Base-by-base conservation (phyloP, 2,797 vertebrate species). In the Lithobates sylvaticus region DNA sequence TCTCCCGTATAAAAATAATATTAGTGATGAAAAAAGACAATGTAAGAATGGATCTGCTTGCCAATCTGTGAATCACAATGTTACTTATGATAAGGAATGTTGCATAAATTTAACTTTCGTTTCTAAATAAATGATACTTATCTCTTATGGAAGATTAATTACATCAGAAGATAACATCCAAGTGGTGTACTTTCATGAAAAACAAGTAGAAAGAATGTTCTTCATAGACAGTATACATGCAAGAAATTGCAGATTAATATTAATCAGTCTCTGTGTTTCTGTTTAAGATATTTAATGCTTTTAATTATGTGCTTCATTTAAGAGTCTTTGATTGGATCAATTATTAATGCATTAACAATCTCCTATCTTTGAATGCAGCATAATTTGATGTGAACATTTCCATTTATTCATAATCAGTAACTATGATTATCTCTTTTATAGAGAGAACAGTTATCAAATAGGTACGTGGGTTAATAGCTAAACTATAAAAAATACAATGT, bases 221-320 rank as follows among this genome's bases (percentile, higher is more conserved):
- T 29, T 67, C 26, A 67, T 29, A 67, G n/a, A 29, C 65, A 67
- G 27, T 13, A 67, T 26, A 26, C 65, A 67, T 26, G 13, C 65
- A 67, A 67, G n/a, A 67, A 10, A 27, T 67, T 26, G 26, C 65
- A 67, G 27, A 67, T 67, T 67, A 29, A 67, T 67, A 67, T 67
- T 67, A 67, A 67, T 67, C 27, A 67, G 65, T 29, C 26, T 67
- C 65, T 67, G 27, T 26, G 65, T 67, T 67, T 67, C n/a, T 67
- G 65, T 29, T 67, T 67, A 26, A 67, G 65, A 67, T 67, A 67
- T 67, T 67, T 67, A 67, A 67, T 29, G 13, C 65, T 67, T 67
- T 67, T 67, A 67, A 67, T 67, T 67, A 67, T 67, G n/a, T 67
- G 65, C 65, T 67, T 67, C 65, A 67, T 67, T 67, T 67, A 26